These are phyloP conservation scores for Cephus nigrinus DNA, from an alignment of 2,888 invertebrate species.

Conservation along the genomic window DNA sequence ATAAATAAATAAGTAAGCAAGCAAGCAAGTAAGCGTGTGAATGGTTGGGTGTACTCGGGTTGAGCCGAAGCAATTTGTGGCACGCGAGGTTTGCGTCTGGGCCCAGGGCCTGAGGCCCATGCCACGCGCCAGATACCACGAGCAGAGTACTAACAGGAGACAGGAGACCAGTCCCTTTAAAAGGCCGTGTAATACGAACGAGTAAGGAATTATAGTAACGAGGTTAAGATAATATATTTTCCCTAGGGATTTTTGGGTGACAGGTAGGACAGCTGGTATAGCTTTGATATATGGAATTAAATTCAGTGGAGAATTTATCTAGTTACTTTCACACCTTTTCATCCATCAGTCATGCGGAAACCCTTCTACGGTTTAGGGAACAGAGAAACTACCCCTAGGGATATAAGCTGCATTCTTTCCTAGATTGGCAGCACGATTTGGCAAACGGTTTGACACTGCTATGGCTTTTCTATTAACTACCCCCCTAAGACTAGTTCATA, in stretches of 20 bases:
- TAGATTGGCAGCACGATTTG: not conserved
- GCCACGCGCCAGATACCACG: slow-evolving; percentile 46
- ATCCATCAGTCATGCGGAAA: not conserved
- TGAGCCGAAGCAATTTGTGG: slow-evolving; percentile 56
- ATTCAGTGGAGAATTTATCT: not conserved
- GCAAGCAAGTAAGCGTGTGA: slow-evolving; percentile 41
- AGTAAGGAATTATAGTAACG: not conserved
- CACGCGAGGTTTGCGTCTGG: slow-evolving; percentile 56
- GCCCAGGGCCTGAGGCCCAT: slow-evolving; percentile 32
- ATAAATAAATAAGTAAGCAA: slow-evolving; percentile 2
- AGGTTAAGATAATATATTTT: not conserved
- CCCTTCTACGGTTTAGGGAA: not conserved
- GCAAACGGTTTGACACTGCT: slow-evolving; percentile 35
- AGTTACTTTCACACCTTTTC: not conserved
- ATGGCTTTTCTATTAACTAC: slow-evolving; percentile 32
- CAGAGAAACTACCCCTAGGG: not conserved
- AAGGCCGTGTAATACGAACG: not conserved
- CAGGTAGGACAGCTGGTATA: not conserved
- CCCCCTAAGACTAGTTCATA: slow-evolving; percentile 35
- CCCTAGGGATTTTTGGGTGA: not conserved
- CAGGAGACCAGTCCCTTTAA: not conserved
- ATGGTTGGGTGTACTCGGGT: slow-evolving; percentile 31
- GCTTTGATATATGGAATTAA: not conserved
- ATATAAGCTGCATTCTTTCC: not conserved
- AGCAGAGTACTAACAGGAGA: not conserved